phyloP scores from a whole-genome alignment of 2,113 vertebrate genomes.

The Phylloscopus trochilus region DNA sequence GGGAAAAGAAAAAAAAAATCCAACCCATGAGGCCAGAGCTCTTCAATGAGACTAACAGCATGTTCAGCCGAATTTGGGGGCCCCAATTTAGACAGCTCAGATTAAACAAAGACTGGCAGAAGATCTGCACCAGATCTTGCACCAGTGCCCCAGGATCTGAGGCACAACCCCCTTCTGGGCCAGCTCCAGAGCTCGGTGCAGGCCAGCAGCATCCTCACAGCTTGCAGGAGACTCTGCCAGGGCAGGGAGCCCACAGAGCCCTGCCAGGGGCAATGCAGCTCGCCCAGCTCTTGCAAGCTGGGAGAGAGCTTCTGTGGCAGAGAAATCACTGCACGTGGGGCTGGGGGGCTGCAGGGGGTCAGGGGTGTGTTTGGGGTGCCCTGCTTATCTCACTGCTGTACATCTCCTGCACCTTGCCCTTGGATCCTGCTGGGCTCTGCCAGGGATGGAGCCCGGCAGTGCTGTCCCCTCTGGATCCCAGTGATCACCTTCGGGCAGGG shows the following conservation, averaged over 20 bases:
- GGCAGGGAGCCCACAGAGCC: background rate
- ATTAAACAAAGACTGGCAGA: constrained; percentile 2
- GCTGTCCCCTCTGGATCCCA: background rate
- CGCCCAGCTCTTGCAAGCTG: background rate
- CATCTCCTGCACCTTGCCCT: fast-evolving
- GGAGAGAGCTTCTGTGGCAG: background rate
- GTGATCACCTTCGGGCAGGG: background rate
- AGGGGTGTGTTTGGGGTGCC: background rate
- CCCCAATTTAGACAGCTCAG: constrained; percentile 16
- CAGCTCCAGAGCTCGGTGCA: fast-evolving
- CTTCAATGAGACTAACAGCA: background rate
- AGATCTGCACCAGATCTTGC: background rate
- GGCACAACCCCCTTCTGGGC: background rate
- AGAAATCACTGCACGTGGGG: fast-evolving
- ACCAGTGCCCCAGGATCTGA: background rate
- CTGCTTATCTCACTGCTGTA: background rate
- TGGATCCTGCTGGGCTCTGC: background rate
- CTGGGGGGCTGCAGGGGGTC: too few relatives aligned
- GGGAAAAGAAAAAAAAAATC: background rate
- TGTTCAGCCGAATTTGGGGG: background rate
- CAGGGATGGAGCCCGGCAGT: fast-evolving
- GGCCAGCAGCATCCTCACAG: background rate
- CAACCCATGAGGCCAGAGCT: background rate
- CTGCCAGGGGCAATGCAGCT: background rate
- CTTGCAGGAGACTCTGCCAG: background rate